Evolutionary conservation across 1,140 invertebrate genomes (phyloP).

Genomic region (Magallana ariakensis): DNA sequence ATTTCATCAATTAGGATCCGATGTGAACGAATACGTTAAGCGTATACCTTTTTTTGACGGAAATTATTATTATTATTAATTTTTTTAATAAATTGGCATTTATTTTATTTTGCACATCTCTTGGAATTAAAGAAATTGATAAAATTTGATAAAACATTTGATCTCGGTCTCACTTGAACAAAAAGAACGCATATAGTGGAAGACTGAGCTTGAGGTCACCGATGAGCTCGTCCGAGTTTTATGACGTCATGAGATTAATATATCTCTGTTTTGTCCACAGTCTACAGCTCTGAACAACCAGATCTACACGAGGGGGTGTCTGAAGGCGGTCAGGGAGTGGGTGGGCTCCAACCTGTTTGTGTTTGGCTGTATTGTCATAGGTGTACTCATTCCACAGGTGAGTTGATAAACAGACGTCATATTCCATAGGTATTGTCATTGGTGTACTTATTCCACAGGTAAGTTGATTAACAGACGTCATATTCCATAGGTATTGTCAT

Average conservation of each 20-base stretch:
- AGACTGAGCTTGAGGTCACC: too few species aligned
- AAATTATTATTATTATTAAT: too few species aligned
- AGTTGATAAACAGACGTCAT: neutral
- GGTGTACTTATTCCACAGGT: conserved; percentile 69
- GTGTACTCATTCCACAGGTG: conserved; percentile 68
- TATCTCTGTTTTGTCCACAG: neutral
- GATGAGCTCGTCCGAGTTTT: neutral
- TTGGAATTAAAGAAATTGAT: too few species aligned
- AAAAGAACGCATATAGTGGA: too few species aligned
- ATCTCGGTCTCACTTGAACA: too few species aligned
- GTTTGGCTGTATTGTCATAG: conserved; percentile 61
- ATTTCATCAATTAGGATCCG: too few species aligned
- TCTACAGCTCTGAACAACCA: neutral
- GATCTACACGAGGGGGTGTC: conserved; percentile 67
- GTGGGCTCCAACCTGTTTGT: conserved; percentile 62
- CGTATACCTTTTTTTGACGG: too few species aligned
- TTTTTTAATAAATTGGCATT: too few species aligned
- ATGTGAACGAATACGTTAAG: too few species aligned
- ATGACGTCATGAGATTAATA: neutral
- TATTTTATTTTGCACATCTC: too few species aligned
- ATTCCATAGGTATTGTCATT: neutral
- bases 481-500: neutral
- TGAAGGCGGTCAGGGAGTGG: conserved; percentile 63
- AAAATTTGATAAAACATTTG: too few species aligned
- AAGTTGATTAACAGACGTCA: neutral